These are phyloP conservation scores for Epicauta chinensis DNA, from an alignment of 1,140 invertebrate species.

Conservation along the genomic window DNA sequence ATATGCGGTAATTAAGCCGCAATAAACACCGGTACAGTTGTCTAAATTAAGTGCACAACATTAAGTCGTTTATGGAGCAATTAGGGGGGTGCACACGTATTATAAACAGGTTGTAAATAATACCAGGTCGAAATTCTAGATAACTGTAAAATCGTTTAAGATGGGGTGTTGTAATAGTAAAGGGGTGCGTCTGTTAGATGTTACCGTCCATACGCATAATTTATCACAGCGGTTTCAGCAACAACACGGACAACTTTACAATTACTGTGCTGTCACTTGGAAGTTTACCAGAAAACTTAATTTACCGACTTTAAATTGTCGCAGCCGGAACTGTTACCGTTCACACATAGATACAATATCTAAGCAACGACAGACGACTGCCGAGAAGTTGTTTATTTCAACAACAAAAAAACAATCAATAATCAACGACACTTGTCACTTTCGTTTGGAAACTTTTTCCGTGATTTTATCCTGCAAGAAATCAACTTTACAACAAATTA, in stretches of 20 bases:
- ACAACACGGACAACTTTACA: slow-evolving; percentile 15
- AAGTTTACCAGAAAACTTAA: slow-evolving; percentile 16
- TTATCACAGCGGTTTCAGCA: slow-evolving; percentile 16
- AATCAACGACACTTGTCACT: no score
- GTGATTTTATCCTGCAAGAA: no score
- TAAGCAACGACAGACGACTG: no score
- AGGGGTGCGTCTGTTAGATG: background rate
- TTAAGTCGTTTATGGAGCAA: slow-evolving; percentile 14
- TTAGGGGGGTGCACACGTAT: slow-evolving; percentile 5
- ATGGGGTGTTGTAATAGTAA: background rate
- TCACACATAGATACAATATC: no score
- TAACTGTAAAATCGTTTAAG: background rate
- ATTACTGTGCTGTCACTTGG: slow-evolving; percentile 15
- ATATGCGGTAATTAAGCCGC: background rate
- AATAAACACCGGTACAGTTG: slow-evolving; percentile 10
- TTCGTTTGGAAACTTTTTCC: no score
- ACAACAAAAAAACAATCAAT: no score
- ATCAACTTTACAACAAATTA: no score
- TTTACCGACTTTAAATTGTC: slow-evolving; percentile 17
- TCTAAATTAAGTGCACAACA: slow-evolving; percentile 12
- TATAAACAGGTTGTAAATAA: slow-evolving; percentile 17
- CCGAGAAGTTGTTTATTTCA: no score
- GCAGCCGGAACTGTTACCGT: background rate
- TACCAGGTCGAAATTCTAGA: background rate
- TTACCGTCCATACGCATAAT: slow-evolving; percentile 13